phyloP scores from a whole-genome alignment of 2,113 vertebrate genomes.

The Lathamus discolor region DNA sequence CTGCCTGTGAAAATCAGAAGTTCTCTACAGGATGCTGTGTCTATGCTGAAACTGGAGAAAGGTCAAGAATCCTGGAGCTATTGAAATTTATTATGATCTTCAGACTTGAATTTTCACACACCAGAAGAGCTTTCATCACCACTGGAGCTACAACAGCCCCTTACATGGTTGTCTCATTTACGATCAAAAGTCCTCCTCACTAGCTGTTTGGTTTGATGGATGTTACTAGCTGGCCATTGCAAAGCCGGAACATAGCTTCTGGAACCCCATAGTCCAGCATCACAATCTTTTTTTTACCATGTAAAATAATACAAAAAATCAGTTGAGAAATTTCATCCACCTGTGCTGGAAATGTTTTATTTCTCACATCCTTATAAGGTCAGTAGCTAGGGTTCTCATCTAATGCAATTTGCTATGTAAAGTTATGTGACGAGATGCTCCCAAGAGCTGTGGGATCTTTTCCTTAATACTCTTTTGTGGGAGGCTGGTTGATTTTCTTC shows the following conservation, averaged over 20 bases:
- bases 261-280: background rate
- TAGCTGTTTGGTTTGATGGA: background rate
- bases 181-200: background rate
- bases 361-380: background rate
- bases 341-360: background rate
- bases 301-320: background rate
- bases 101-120: background rate
- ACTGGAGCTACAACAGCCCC: background rate
- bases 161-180: background rate
- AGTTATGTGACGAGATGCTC: background rate
- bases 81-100: background rate
- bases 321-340: background rate
- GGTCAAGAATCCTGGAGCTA: background rate
- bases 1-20: fast-evolving
- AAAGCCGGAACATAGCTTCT: background rate
- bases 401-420: background rate
- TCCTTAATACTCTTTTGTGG: background rate
- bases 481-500: background rate
- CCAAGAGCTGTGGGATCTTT: background rate
- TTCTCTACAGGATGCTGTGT: background rate
- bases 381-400: background rate
- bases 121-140: background rate
- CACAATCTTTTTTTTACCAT: background rate
- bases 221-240: background rate
- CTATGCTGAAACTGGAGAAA: background rate